Percentiles rank a stretch among this genome's conserved stretches.
Evolutionary conservation across 2,888 invertebrate species (phyloP).

Genomic region (Xestia c-nigrum): DNA sequence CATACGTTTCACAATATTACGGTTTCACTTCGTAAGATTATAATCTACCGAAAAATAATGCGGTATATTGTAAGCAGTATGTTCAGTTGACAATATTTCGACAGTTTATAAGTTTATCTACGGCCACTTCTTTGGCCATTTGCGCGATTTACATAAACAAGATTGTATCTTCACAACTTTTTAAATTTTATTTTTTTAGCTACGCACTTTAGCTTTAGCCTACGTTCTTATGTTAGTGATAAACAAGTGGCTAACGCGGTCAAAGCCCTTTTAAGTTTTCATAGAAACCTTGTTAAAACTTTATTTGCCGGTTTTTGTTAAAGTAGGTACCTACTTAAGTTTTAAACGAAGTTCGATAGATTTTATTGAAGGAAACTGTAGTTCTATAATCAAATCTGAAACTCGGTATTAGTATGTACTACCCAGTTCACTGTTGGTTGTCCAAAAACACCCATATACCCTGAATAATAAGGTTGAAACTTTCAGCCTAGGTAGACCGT

Average conservation of each 20-base stretch:
- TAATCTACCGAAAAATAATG: too few species aligned
- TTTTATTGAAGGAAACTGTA: background rate
- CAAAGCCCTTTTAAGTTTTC: background rate
- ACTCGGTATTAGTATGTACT: too few species aligned
- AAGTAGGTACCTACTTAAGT: too few species aligned
- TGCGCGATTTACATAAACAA: background rate
- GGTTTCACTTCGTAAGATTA: too few species aligned
- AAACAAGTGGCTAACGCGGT: background rate
- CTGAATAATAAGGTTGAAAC: too few species aligned
- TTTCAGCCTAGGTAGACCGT: too few species aligned
- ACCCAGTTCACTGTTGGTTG: too few species aligned
- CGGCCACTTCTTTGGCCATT: background rate
- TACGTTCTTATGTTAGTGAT: background rate
- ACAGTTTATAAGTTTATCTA: background rate
- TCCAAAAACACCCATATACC: too few species aligned
- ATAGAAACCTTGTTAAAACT: background rate
- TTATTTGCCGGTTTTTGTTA: background rate
- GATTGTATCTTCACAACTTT: background rate
- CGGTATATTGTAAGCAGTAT: too few species aligned
- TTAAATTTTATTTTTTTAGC: background rate
- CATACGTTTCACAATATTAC: too few species aligned
- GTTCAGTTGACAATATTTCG: too few species aligned
- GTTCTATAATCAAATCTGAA: too few species aligned
- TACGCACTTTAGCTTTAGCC: background rate
- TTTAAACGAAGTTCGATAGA: background rate